Conservation (phyloP, 2,113 vertebrate species). For the Athene noctua region DNA sequence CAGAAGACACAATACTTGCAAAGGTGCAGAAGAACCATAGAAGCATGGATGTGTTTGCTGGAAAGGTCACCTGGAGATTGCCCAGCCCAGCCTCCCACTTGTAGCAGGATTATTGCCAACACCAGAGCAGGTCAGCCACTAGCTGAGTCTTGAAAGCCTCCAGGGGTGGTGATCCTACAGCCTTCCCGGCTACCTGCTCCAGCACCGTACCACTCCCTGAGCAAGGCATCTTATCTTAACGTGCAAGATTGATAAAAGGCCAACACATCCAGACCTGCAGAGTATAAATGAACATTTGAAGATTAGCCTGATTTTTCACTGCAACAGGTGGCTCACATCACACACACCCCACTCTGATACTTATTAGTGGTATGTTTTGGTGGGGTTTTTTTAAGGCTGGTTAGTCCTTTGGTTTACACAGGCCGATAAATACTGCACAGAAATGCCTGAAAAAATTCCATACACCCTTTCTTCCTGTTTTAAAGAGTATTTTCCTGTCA, state of each 20-base stretch:
- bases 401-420: background rate
- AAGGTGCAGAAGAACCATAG: background rate
- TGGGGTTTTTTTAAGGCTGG: background rate
- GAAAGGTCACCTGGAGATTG: background rate
- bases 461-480: background rate
- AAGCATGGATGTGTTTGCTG: background rate
- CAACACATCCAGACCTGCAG: background rate
- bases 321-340: background rate
- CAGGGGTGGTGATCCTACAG: background rate
- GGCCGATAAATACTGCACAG: background rate
- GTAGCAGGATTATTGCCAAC: background rate
- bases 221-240: background rate
- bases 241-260: background rate
- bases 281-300: background rate
- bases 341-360: background rate
- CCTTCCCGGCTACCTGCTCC: background rate
- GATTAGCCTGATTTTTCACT: background rate
- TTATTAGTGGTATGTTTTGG: background rate
- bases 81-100: background rate
- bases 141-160: background rate
- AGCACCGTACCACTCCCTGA: background rate
- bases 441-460: background rate
- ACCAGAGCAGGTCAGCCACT: background rate
- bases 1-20: background rate
- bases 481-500: constrained; percentile 13